Conservation (phyloP, 2,113 vertebrate species). For the Datnioides undecimradiatus region DNA sequence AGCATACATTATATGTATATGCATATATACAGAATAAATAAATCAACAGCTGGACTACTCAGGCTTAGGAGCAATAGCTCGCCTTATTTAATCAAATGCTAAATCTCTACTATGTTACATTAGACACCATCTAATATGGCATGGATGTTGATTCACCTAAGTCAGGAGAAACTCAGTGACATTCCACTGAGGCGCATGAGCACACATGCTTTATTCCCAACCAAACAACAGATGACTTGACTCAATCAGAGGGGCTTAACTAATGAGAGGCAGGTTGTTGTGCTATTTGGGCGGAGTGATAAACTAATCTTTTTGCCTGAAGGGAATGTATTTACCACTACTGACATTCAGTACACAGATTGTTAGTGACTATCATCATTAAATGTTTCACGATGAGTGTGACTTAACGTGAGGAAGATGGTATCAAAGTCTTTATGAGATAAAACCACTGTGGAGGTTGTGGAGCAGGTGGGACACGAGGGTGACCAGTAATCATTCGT, state of each 20-base stretch:
- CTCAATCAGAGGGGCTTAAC: background rate
- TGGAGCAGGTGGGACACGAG: too few species aligned
- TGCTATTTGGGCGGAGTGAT: background rate
- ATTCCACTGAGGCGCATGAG: background rate
- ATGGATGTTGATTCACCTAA: background rate
- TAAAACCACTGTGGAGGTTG: too few species aligned
- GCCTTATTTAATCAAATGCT: conserved; percentile 13
- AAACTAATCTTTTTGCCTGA: too few species aligned
- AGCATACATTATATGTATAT: too few species aligned
- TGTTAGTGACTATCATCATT: too few species aligned
- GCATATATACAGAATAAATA: background rate
- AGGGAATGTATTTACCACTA: too few species aligned
- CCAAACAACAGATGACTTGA: background rate
- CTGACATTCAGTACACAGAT: too few species aligned
- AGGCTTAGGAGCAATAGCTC: background rate
- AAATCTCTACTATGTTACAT: background rate
- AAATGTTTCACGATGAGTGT: too few species aligned
- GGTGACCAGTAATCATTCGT: too few species aligned
- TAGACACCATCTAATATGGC: background rate
- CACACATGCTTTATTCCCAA: background rate
- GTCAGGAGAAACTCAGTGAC: conserved; percentile 5
- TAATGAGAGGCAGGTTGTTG: too few species aligned
- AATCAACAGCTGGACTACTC: conserved; percentile 7
- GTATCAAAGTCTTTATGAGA: too few species aligned
- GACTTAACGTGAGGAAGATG: too few species aligned